Evolutionary conservation across 2,113 vertebrate species (phyloP).

Genomic region (Australoheros scitulus): DNA sequence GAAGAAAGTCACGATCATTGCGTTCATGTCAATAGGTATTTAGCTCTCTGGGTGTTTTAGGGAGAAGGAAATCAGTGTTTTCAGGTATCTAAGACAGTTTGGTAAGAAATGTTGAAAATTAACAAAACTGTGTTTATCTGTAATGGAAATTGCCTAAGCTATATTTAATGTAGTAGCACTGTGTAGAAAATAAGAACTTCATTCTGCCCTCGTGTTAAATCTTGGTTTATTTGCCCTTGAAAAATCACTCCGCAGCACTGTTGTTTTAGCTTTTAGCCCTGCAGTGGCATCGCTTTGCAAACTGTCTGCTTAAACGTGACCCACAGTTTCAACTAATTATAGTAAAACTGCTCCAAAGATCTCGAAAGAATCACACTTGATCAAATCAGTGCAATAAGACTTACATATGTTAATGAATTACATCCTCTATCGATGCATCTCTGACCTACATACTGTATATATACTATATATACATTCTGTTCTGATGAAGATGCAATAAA

Average conservation of each 20-base stretch:
- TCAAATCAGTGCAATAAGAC: conserved; percentile 16
- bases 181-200: neutral
- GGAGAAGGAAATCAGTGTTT: neutral
- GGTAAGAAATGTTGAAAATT: neutral
- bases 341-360: conserved; percentile 36
- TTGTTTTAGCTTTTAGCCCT: neutral
- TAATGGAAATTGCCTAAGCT: neutral
- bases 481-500: conserved; percentile 65
- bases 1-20: neutral
- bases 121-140: neutral
- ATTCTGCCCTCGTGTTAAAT: neutral
- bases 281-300: neutral
- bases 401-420: neutral
- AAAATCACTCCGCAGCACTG: neutral
- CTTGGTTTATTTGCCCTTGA: neutral
- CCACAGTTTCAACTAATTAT: neutral
- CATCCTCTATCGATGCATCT: neutral
- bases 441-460: conserved; percentile 29
- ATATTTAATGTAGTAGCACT: neutral
- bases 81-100: neutral
- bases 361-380: conserved; percentile 30
- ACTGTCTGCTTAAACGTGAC: neutral
- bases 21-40: neutral
- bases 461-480: conserved; percentile 13
- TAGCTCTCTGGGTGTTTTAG: neutral